Conservation (phyloP, 2,113 vertebrate species). For the Mustelus asterias region DNA sequence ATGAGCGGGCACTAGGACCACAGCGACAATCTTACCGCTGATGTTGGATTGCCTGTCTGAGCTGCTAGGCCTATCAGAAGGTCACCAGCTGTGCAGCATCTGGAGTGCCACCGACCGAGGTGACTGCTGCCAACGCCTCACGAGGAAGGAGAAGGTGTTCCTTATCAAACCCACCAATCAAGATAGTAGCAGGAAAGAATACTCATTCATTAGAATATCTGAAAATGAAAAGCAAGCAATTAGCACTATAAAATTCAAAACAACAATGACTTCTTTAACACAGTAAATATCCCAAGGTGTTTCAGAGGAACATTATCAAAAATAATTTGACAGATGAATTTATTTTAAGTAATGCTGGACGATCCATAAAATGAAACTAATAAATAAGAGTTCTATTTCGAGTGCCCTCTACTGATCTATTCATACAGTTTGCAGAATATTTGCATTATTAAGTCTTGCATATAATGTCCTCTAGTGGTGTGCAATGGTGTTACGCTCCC, state of each 20-base stretch:
- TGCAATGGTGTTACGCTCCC: background rate
- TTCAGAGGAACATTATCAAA: background rate
- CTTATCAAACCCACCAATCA: too few relatives aligned
- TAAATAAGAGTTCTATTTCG: background rate
- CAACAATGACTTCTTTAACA: background rate
- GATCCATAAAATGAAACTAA: background rate
- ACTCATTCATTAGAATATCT: background rate
- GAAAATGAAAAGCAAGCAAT: background rate
- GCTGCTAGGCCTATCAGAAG: too few relatives aligned
- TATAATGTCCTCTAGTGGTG: conserved; percentile 18
- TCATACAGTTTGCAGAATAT: background rate
- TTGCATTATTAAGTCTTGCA: background rate
- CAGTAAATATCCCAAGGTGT: background rate
- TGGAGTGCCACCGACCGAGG: too few relatives aligned
- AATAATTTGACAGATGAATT: background rate
- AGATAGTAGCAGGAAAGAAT: background rate
- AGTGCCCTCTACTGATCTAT: conserved; percentile 1
- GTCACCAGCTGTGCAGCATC: too few relatives aligned
- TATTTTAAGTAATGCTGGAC: background rate
- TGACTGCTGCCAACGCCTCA: too few relatives aligned
- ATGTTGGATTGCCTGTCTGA: too few relatives aligned
- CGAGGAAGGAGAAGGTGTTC: too few relatives aligned
- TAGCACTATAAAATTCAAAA: background rate
- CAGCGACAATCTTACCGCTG: too few relatives aligned
- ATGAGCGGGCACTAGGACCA: too few relatives aligned